These are phyloP conservation scores for Drosophila acutilabella DNA, from an alignment of 2,888 invertebrate species.

Conservation along the genomic window DNA sequence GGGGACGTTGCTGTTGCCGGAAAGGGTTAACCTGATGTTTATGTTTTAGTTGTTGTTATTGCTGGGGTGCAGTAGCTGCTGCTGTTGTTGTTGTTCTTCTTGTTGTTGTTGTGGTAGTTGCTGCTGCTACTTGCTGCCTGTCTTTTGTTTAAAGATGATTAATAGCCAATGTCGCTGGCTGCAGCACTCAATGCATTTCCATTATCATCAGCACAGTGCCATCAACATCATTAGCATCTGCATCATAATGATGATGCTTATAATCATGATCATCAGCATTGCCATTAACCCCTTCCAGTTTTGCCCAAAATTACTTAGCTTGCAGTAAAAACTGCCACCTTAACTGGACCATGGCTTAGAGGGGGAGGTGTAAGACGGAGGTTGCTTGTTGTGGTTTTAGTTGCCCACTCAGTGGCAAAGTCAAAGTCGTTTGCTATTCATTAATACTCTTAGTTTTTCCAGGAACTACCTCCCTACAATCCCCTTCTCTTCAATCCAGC, in stretches of 20 bases:
- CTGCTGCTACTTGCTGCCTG: slow-evolving; percentile 56
- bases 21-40: slow-evolving; percentile 81
- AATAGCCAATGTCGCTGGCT: slow-evolving; percentile 80
- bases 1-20: slow-evolving; percentile 53
- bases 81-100: slow-evolving; percentile 25
- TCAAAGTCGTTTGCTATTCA: slow-evolving; percentile 82
- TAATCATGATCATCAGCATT: slow-evolving; percentile 19
- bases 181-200: slow-evolving; percentile 77
- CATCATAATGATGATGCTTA: slow-evolving; percentile 22
- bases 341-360: neutral
- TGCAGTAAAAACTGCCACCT: slow-evolving; percentile 61
- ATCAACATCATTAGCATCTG: slow-evolving; percentile 36
- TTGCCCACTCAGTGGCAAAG: slow-evolving; percentile 59
- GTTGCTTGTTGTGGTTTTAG: slow-evolving; percentile 37
- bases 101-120: slow-evolving; percentile 31
- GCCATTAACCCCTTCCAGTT: slow-evolving; percentile 38
- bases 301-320: slow-evolving; percentile 73
- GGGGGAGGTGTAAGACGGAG: neutral
- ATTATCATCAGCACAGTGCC: slow-evolving; percentile 67
- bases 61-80: slow-evolving; percentile 30
- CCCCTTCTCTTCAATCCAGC: neutral
- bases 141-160: slow-evolving; percentile 83
- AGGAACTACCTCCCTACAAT: neutral
- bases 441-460: slow-evolving; percentile 79
- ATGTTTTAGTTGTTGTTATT: slow-evolving; percentile 71